A percentile compares a stretch with the other conserved stretches of the same genome.
These are phyloP conservation scores for Anagyrus pseudococci DNA, from an alignment of 2,888 invertebrate species.

Conservation along the genomic window DNA sequence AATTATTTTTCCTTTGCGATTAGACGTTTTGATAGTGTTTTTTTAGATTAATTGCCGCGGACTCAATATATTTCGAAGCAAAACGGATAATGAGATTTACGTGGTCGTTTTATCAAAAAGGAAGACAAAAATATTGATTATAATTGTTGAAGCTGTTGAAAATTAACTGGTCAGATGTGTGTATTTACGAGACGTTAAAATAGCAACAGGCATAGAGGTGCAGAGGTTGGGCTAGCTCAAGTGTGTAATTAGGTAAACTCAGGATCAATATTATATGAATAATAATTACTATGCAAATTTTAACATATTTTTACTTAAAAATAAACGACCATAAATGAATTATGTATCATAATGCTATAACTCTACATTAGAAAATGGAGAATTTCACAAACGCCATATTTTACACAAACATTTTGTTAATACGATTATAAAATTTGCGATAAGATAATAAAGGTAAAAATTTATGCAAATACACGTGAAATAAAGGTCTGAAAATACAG, in stretches of 20 bases:
- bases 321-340: conserved; percentile 18
- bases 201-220: not conserved
- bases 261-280: conserved; percentile 15
- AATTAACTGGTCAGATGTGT: not conserved
- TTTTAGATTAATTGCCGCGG: too few species aligned
- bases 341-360: not conserved
- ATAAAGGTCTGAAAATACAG: too few species aligned
- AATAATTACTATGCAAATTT: conserved; percentile 14
- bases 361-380: not conserved
- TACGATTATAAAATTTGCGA: not conserved
- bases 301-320: conserved; percentile 10
- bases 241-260: not conserved
- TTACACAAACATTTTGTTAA: not conserved
- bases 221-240: not conserved
- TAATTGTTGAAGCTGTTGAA: not conserved
- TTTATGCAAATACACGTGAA: too few species aligned
- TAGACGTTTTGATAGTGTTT: too few species aligned
- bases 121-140: not conserved
- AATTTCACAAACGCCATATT: not conserved
- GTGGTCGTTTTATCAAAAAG: too few species aligned
- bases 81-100: too few species aligned
- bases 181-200: not conserved
- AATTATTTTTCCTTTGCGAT: too few species aligned
- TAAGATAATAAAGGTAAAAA: not conserved
- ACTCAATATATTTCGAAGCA: too few species aligned